A percentile compares a stretch with the other conserved stretches of the same genome.
Evolutionary conservation across 2,113 vertebrate genomes (phyloP).

Genomic region (Poicephalus gulielmi): DNA sequence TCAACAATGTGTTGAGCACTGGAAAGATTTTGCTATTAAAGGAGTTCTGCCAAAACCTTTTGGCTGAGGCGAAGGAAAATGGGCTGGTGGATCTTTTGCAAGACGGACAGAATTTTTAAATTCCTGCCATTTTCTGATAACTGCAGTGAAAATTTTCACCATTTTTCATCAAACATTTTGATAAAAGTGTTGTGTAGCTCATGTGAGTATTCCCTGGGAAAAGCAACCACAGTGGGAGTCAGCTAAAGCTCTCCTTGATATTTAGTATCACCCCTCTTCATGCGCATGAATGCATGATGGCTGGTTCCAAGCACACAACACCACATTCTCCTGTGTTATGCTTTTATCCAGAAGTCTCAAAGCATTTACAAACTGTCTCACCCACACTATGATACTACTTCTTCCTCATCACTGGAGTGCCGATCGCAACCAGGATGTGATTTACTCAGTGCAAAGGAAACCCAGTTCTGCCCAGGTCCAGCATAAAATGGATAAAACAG

Average conservation of each 20-base stretch:
- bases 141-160: neutral
- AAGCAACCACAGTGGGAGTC: neutral
- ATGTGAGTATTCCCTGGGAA: neutral
- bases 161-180: neutral
- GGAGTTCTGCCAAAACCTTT: neutral
- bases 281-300: rapidly evolving
- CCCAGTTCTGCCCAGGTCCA: neutral
- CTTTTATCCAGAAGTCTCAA: neutral
- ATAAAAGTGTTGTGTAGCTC: rapidly evolving
- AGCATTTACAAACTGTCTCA: neutral
- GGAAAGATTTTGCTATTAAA: neutral
- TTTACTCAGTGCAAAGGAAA: neutral
- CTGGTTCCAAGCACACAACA: neutral
- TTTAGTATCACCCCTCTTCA: neutral
- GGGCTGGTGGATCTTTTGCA: neutral
- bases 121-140: neutral
- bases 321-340: neutral
- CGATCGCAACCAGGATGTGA: neutral
- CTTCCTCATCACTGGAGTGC: neutral
- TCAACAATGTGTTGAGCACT: neutral
- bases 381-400: neutral
- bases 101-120: neutral
- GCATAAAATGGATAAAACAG: neutral
- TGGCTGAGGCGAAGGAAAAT: neutral
- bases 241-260: neutral